These are phyloP conservation scores for Rattus rattus DNA, from an alignment of 2,113 vertebrate species.

Conservation along the genomic window DNA sequence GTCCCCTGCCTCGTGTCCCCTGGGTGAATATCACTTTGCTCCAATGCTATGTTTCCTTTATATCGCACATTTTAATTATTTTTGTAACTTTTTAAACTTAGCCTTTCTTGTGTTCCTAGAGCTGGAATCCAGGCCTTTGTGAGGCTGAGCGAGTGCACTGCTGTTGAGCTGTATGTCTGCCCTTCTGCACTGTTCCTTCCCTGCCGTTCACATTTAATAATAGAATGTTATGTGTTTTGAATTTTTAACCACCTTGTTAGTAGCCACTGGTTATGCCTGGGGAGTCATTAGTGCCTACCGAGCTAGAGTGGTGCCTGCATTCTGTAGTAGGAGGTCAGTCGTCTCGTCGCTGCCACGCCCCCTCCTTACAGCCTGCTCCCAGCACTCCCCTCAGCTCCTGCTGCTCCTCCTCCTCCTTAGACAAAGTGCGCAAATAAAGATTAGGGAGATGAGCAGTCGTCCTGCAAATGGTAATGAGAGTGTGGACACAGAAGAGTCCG, in stretches of 20 bases:
- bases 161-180: not conserved
- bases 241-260: not conserved
- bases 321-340: not conserved
- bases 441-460: not conserved
- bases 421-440: not conserved
- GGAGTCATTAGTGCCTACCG: slow-evolving; percentile 14
- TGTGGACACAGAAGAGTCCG: slow-evolving; percentile 29
- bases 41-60: not conserved
- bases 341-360: not conserved
- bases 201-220: slow-evolving; percentile 19
- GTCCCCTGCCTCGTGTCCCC: not conserved
- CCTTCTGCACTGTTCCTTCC: not conserved
- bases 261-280: not conserved
- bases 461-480: slow-evolving; percentile 1
- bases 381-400: not conserved
- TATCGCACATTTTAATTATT: not conserved
- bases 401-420: not conserved
- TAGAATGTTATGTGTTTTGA: not conserved
- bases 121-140: not conserved
- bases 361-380: not conserved
- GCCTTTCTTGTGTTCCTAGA: not conserved
- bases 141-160: too few relatives aligned
- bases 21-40: not conserved
- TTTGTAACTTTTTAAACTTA: not conserved
- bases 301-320: not conserved